These are phyloP conservation scores for Dasysyrphus tricinctus DNA, from an alignment of 2,888 invertebrate genomes.

Conservation along the genomic window DNA sequence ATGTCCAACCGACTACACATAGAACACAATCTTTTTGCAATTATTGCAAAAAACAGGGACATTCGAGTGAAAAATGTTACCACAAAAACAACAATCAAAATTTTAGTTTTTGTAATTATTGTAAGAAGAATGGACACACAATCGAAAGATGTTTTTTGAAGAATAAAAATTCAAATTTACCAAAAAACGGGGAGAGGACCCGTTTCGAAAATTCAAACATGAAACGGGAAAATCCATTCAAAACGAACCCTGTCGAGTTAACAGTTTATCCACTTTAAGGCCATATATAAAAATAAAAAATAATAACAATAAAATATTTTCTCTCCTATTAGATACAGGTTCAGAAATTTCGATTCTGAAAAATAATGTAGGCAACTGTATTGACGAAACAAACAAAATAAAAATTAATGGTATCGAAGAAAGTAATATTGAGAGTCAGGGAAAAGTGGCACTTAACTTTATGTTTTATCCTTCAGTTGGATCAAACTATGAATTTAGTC, in stretches of 20 bases:
- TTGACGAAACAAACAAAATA: neutral
- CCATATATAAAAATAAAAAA: neutral
- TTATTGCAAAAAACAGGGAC: conserved; percentile 1
- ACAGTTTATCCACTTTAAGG: neutral
- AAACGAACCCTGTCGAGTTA: neutral
- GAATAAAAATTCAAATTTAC: conserved; percentile 2
- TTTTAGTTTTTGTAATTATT: neutral
- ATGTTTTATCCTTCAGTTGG: neutral
- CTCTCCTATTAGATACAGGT: neutral
- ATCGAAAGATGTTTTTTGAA: neutral
- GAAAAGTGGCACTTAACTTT: conserved; percentile 18
- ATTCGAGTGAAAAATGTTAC: conserved; percentile 4
- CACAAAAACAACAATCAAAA: neutral
- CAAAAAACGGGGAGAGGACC: conserved; percentile 1
- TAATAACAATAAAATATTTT: neutral
- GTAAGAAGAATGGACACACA: neutral
- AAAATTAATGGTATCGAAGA: conserved; percentile 6
- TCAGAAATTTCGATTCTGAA: conserved; percentile 1
- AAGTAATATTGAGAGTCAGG: neutral
- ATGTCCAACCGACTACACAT: neutral
- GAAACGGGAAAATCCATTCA: neutral
- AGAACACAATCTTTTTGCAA: neutral
- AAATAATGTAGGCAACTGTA: neutral
- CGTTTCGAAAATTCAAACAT: neutral
- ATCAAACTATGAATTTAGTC: conserved; percentile 6